A percentile compares a stretch with the other conserved stretches of the same genome.
These are phyloP conservation scores for Pseudopleuronectes americanus DNA, from an alignment of 2,797 vertebrate genomes.

Conservation along the genomic window DNA sequence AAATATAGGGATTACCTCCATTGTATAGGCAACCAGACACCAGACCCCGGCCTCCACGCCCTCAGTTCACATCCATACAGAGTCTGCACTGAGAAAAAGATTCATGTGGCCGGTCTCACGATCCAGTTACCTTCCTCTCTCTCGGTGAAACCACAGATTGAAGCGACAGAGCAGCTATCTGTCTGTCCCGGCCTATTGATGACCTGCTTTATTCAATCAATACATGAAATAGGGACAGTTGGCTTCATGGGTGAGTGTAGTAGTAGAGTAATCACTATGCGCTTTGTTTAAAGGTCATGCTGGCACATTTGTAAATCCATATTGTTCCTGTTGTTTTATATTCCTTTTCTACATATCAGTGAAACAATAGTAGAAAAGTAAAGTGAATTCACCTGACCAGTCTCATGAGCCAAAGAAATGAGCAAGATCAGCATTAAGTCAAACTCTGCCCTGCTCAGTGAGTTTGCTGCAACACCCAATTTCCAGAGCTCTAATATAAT, in stretches of 20 bases:
- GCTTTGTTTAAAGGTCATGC: not conserved
- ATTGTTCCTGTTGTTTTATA: not conserved
- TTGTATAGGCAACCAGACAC: slow-evolving; percentile 4
- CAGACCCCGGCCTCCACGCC: slow-evolving; percentile 17
- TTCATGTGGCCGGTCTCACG: slow-evolving; percentile 13
- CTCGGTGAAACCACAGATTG: slow-evolving; percentile 35
- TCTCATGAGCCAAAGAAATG: no score
- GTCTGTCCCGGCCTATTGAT: slow-evolving; percentile 66
- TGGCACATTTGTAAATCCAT: slow-evolving; percentile 6
- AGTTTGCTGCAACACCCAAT: no score
- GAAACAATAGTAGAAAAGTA: no score
- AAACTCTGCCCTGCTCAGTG: no score
- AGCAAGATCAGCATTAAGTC: no score
- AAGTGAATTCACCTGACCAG: no score
- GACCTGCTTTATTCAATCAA: slow-evolving; percentile 65
- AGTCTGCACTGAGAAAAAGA: slow-evolving; percentile 13
- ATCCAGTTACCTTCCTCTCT: slow-evolving; percentile 52
- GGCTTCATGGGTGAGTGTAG: slow-evolving; percentile 14
- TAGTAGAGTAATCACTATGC: not conserved
- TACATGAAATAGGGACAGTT: slow-evolving; percentile 47
- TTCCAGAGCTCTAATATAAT: no score
- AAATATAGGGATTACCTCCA: not conserved
- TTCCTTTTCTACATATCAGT: no score
- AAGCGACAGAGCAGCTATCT: slow-evolving; percentile 43
- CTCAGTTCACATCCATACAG: slow-evolving; percentile 14